Evolutionary conservation across 2,888 invertebrate genomes (phyloP), one percentile per base, ranked within the genome.

Genomic region (Trichacis sp.): DNA sequence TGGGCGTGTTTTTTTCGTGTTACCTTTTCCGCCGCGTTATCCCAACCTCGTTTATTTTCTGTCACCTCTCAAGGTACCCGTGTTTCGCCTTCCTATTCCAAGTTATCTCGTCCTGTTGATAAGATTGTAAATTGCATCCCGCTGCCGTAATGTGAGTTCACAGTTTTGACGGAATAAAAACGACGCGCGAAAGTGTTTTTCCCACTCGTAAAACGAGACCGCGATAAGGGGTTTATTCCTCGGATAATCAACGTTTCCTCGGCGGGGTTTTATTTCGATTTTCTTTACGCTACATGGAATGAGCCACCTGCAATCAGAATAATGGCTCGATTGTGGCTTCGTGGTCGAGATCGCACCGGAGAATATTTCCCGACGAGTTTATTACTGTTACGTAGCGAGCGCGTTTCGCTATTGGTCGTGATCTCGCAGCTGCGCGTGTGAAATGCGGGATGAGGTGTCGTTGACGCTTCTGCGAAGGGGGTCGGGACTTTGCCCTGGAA

Each of bases 251-350:
- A 48, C 52, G 29, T 17, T 29, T 14, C 19, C 18, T 42, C 33
- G 33, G 33, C 36, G 45, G 36, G 46, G 46, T 54, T 53, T 50
- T 58, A 33, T 48, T 50, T 14, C 43, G 38, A 24, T 50, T 50
- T 52, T 53, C 43, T n/a, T 50, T 40, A 52, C 19, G 58, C 52
- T 40, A 58, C 40, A 33, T 30, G 49, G 42, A 57, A 60, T 56
- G 47, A 54, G 54, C 60, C 54, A 60, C 60, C 69, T 66, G 68
- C 69, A 69, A 70, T 67, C 69, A 67, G 73, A 61, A 73, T 76
- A 76, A 77, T 74, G 73, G 74, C 73, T 73, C 77, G 77, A 78
- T 77, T 76, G 75, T 73, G 68, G 72, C 70, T 75, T 74, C 69
- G 73, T 67, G 70, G 69, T 69, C 69, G 68, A 42, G 29, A 19